Conservation (phyloP, 1,140 invertebrate genomes). For the Nasonia longicornis region DNA sequence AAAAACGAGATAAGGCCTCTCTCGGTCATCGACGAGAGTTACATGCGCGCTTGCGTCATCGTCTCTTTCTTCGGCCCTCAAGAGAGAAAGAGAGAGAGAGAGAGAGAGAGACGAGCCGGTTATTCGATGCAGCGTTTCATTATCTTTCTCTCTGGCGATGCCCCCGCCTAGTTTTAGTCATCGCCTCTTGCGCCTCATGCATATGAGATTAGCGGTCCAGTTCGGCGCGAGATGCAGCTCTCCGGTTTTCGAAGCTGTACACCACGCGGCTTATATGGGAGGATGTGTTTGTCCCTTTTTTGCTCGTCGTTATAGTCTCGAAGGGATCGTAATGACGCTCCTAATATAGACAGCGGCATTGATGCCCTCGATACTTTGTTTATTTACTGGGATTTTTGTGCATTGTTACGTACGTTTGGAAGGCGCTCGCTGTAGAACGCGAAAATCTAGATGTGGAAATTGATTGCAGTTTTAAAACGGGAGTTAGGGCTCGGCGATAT, state of each 20-base stretch:
- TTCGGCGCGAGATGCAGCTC: not conserved
- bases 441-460: too few species aligned
- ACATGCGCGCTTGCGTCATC: slow-evolving; percentile 8
- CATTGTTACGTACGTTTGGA: too few species aligned
- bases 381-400: too few species aligned
- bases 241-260: not conserved
- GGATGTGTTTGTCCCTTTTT: not conserved
- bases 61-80: not conserved
- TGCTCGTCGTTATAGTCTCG: not conserved
- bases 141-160: not conserved
- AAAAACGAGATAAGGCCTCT: slow-evolving; percentile 26
- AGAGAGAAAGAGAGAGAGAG: not conserved
- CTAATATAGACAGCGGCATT: slow-evolving; percentile 26
- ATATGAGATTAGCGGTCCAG: slow-evolving; percentile 24
- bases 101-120: not conserved
- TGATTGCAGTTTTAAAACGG: not conserved
- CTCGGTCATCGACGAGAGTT: slow-evolving; percentile 30
- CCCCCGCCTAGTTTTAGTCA: slow-evolving; percentile 4
- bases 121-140: slow-evolving; percentile 1
- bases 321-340: not conserved
- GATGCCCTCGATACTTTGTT: not conserved
- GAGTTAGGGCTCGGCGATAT: not conserved
- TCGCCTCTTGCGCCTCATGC: not conserved
- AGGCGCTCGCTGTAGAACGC: too few species aligned
- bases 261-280: not conserved